Conservation (phyloP, 2,797 vertebrate species). For the Hoplostethus atlanticus region DNA sequence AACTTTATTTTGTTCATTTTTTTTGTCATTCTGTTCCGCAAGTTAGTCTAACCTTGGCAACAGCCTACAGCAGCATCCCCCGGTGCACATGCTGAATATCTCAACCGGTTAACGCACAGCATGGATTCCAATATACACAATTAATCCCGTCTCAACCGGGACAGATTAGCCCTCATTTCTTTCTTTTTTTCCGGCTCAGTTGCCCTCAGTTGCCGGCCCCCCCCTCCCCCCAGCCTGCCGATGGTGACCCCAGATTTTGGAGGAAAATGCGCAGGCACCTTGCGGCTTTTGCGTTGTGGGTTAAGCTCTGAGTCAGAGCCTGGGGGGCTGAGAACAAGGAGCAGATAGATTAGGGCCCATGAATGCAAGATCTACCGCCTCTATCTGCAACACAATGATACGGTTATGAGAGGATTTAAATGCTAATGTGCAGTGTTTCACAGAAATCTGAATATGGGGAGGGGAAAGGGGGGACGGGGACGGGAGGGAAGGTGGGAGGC, state of each 20-base stretch:
- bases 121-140: conserved; percentile 29
- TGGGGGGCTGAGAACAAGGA: conserved; percentile 73
- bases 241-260: conserved; percentile 61
- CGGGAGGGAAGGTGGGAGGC: conserved; percentile 13
- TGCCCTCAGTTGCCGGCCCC: conserved; percentile 9
- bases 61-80: conserved; percentile 26
- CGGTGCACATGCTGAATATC: conserved; percentile 46
- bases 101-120: conserved; percentile 54
- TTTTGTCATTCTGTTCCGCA: not conserved
- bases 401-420: conserved; percentile 76
- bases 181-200: conserved; percentile 7
- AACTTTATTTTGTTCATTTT: not conserved
- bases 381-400: conserved; percentile 76
- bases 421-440: conserved; percentile 75
- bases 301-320: conserved; percentile 74
- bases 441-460: conserved; percentile 51
- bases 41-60: conserved; percentile 65
- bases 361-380: conserved; percentile 76
- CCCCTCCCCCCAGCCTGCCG: too few species aligned
- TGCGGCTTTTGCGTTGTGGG: conserved; percentile 67
- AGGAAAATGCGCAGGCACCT: conserved; percentile 71
- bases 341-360: conserved; percentile 79
- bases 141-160: conserved; percentile 26
- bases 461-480: conserved; percentile 36
- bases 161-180: not conserved